Base-by-base conservation (phyloP, 2,797 vertebrate genomes). In the Alca torda region DNA sequence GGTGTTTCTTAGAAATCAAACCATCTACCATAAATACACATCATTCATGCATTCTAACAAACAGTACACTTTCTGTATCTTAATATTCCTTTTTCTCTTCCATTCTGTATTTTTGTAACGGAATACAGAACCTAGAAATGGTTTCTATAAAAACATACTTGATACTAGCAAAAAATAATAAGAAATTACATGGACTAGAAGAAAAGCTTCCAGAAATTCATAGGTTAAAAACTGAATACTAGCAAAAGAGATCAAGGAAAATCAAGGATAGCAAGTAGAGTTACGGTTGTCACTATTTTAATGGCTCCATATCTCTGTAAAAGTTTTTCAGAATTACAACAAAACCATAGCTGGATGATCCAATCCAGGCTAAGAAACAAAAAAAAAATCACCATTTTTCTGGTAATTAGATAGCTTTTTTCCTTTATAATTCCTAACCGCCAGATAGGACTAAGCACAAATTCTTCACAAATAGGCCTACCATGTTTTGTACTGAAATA, bases 301-400 rank as follows among this genome's bases (percentile, higher is more conserved):
- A 79, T 84, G 14, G 39, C 18, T 86, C 45, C 51, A 28, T 91
- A 72, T 56, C 43, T 95, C 63, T 73, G 37, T 45, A 91, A 69
- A 84, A 33, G 3, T 19, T 93, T 95, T 84, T 89, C 90, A 80
- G 90, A 94, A 96, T 67, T 80, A 94, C 56, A 59, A 92, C 81
- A 43, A 93, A 92, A 30, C 43, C 76, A 21, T 73, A 94, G 39
- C 83, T 85, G 41, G 74, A 77, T 35, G 54, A 95, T 64, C 76
- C 80, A 77, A 79, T 67, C 43, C 73, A 94, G 33, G 39, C 68
- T 79, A 76, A 54, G 75, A 95, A 89, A n/a, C 3, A 74, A 84
- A 26, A 41, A 59, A 24, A 25, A 43, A 3, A 53, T 26, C 12
- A 63, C 3, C 3, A 9, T 4, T 45, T 69, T 69, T 76, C 16